Conservation (phyloP, 2,888 invertebrate species). For the Cheilosia soror region DNA sequence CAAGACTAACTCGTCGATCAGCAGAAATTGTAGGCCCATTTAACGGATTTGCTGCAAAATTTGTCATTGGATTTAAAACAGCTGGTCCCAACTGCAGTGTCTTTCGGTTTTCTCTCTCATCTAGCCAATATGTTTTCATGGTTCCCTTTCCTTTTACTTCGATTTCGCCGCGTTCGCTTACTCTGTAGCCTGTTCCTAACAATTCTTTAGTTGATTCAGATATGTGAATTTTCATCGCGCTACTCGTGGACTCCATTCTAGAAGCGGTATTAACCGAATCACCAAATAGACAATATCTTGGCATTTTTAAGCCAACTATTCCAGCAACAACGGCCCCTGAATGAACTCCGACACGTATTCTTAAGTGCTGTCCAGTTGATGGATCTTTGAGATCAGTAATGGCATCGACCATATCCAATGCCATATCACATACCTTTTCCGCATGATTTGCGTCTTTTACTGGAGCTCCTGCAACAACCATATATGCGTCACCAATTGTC, state of each 20-base stretch:
- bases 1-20: constrained; percentile 59
- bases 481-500: constrained; percentile 99
- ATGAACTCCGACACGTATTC: constrained; percentile 94
- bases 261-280: constrained; percentile 96
- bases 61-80: constrained; percentile 78
- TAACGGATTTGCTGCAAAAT: constrained; percentile 56
- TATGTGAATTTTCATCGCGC: constrained; percentile 97
- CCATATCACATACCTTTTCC: constrained; percentile 97
- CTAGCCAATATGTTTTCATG: constrained; percentile 96
- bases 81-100: constrained; percentile 82
- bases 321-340: constrained; percentile 97
- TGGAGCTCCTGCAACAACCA: constrained; percentile 98
- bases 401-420: constrained; percentile 97
- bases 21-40: constrained; percentile 11
- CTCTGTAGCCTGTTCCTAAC: constrained; percentile 89
- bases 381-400: constrained; percentile 96
- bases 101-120: constrained; percentile 88
- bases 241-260: constrained; percentile 96
- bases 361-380: constrained; percentile 93
- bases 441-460: constrained; percentile 95
- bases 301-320: constrained; percentile 97
- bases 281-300: constrained; percentile 88
- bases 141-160: constrained; percentile 95
- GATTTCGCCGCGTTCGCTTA: constrained; percentile 92
- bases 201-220: constrained; percentile 93